Percentiles rank a stretch among this genome's conserved stretches.
phyloP scores from a whole-genome alignment of 2,888 invertebrate species.

The Xylota sylvarum region DNA sequence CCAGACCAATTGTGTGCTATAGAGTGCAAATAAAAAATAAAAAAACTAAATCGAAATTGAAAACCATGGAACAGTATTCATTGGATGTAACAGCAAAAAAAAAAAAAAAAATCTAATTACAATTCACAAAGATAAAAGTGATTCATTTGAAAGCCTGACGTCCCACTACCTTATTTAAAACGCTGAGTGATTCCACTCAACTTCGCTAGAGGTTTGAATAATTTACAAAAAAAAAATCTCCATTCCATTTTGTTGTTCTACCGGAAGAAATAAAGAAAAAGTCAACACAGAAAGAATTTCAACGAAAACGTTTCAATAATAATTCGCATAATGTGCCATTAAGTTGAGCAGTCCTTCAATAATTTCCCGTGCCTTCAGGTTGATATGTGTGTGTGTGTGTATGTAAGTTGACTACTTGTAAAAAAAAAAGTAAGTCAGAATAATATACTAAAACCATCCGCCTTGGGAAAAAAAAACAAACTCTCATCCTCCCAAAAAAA shows the following conservation, averaged over 20 bases:
- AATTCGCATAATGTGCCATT: constrained; percentile 28
- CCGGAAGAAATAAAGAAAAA: not conserved
- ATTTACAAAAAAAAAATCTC: not conserved
- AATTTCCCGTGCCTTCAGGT: not conserved
- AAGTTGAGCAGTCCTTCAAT: constrained; percentile 13
- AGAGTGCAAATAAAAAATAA: not conserved
- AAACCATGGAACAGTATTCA: not conserved
- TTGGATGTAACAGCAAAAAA: too few relatives aligned
- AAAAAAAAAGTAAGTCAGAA: not conserved
- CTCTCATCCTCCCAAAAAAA: not conserved
- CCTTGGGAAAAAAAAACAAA: constrained; percentile 7
- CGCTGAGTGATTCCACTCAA: not conserved
- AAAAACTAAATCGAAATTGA: not conserved
- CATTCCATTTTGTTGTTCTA: not conserved
- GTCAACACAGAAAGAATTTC: not conserved
- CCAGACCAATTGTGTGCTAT: not conserved
- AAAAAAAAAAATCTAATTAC: not conserved
- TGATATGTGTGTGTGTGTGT: not conserved
- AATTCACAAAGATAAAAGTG: not conserved
- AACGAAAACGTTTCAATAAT: constrained; percentile 9
- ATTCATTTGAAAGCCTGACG: not conserved
- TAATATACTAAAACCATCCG: constrained; percentile 9
- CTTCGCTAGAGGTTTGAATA: constrained; percentile 6
- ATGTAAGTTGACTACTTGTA: not conserved
- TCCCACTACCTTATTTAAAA: not conserved